Conservation (phyloP, 2,113 vertebrate species). For the Callipepla squamata region DNA sequence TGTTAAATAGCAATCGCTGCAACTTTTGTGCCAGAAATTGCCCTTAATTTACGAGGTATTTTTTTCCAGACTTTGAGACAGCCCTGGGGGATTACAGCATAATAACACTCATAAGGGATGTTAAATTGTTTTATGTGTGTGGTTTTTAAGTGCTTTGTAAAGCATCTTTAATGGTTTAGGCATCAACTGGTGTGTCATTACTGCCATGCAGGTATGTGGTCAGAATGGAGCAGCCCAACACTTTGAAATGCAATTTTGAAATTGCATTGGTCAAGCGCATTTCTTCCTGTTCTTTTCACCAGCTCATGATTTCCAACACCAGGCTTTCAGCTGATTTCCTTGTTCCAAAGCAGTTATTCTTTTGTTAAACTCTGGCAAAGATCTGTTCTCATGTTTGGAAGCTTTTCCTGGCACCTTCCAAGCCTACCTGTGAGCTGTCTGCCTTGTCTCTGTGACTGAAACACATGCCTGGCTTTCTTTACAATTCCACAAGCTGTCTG, state of each 20-base stretch:
- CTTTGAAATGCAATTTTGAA: neutral
- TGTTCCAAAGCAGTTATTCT: fast-evolving
- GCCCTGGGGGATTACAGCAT: neutral
- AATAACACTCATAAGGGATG: neutral
- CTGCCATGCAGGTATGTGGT: neutral
- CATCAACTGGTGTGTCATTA: neutral
- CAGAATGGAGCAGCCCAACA: neutral
- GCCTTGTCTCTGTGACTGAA: neutral
- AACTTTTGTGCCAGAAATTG: neutral
- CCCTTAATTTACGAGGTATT: neutral
- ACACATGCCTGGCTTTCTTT: neutral
- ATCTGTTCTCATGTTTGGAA: neutral
- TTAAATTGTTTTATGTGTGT: neutral
- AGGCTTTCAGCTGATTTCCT: neutral
- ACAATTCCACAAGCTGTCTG: neutral
- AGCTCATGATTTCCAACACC: neutral
- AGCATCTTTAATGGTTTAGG: neutral
- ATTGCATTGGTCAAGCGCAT: neutral
- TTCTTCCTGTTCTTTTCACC: neutral
- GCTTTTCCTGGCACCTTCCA: neutral
- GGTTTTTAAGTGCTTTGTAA: neutral
- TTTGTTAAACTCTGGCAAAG: neutral
- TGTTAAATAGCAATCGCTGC: neutral
- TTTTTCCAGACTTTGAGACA: fast-evolving
- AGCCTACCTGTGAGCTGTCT: fast-evolving